A percentile compares a stretch with the other conserved stretches of the same genome.
Evolutionary conservation across 2,797 vertebrate species (phyloP).

Genomic region (Choloepus didactylus): DNA sequence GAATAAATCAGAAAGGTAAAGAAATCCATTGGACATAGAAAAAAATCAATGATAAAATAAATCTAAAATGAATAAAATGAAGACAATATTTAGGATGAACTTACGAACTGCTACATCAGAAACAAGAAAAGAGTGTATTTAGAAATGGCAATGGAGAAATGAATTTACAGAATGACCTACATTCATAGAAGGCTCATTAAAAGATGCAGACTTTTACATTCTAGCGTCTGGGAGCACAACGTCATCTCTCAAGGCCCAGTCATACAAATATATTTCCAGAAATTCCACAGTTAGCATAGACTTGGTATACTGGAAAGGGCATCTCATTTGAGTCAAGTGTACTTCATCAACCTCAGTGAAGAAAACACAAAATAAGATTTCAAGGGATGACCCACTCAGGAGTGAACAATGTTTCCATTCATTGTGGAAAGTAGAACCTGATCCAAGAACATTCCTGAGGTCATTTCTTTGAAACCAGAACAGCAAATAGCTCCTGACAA

Average conservation of each 20-base stretch:
- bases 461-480: conserved; percentile 43
- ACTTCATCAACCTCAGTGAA: neutral
- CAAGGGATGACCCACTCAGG: neutral
- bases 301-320: neutral
- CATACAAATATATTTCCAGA: neutral
- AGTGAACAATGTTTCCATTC: neutral
- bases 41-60: neutral
- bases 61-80: neutral
- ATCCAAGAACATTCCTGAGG: conserved; percentile 69
- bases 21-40: neutral
- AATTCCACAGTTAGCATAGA: neutral
- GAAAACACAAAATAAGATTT: neutral
- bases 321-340: neutral
- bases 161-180: neutral
- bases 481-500: conserved; percentile 39
- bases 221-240: neutral
- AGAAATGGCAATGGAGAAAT: neutral
- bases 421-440: neutral
- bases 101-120: neutral
- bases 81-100: neutral
- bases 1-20: neutral
- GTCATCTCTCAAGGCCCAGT: neutral
- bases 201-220: neutral
- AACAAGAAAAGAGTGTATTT: neutral
- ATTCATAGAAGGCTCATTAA: neutral